A percentile compares a stretch with the other conserved stretches of the same genome.
phyloP scores from a whole-genome alignment of 1,140 invertebrate genomes.

The Venustaconcha ellipsiformis region DNA sequence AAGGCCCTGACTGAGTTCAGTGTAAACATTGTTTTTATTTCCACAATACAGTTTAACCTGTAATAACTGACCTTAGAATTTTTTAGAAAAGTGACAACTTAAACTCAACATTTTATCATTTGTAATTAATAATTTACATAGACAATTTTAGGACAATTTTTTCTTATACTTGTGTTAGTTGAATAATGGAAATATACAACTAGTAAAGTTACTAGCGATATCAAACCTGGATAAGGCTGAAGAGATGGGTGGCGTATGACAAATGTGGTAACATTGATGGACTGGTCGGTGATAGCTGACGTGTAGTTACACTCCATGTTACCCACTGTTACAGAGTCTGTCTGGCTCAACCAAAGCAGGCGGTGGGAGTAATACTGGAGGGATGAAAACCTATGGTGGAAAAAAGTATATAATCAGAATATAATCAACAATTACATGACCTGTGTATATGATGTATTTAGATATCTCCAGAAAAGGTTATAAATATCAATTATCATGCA shows the following conservation, averaged over 20 bases:
- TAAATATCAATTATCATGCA: too few relatives aligned
- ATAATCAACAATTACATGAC: too few relatives aligned
- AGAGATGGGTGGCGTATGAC: constrained; percentile 79
- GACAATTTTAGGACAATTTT: background rate
- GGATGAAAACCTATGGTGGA: constrained; percentile 41
- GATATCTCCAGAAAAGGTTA: too few relatives aligned
- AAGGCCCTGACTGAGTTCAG: too few relatives aligned
- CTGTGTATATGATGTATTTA: too few relatives aligned
- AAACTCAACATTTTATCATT: too few relatives aligned
- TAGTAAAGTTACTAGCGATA: background rate
- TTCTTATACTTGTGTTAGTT: background rate
- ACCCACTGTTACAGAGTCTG: constrained; percentile 80
- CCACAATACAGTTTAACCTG: too few relatives aligned
- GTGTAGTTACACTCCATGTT: constrained; percentile 81
- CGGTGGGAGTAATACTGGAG: constrained; percentile 84
- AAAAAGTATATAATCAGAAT: background rate
- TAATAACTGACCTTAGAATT: too few relatives aligned
- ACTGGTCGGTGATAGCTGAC: constrained; percentile 77
- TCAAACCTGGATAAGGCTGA: constrained; percentile 73
- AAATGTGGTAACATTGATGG: constrained; percentile 74
- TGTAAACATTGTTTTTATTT: too few relatives aligned
- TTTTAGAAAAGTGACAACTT: too few relatives aligned
- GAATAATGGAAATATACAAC: background rate
- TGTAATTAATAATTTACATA: background rate
- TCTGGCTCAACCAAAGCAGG: constrained; percentile 84